Conservation (phyloP, 1,140 invertebrate species). For the Cryptotermes secundus region DNA sequence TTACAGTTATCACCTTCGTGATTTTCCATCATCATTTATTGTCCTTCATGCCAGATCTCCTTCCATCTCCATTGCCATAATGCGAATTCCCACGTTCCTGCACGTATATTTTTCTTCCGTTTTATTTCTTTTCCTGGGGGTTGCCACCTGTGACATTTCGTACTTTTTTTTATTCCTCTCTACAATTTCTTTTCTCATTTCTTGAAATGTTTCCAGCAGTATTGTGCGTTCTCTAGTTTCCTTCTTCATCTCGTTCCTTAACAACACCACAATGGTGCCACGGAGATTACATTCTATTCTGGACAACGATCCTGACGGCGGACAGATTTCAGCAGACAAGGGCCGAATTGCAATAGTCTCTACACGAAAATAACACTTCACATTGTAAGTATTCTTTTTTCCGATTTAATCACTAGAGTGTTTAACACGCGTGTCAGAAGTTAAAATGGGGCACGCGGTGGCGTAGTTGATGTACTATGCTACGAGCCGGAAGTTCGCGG, state of each 20-base stretch:
- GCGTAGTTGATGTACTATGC: no score
- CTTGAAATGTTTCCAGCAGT: neutral
- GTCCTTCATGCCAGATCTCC: neutral
- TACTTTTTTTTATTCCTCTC: neutral
- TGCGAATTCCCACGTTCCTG: neutral
- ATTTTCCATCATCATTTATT: neutral
- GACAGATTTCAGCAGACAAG: neutral
- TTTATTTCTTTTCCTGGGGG: neutral
- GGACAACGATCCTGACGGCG: neutral
- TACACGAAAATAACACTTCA: neutral
- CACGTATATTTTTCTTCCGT: neutral
- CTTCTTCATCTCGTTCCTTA: neutral
- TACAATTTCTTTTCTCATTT: conserved; percentile 5
- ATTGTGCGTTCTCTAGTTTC: neutral
- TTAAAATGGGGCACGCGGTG: no score
- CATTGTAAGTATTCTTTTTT: neutral
- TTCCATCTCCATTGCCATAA: conserved; percentile 16
- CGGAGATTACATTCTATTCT: conserved; percentile 5
- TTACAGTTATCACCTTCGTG: conserved; percentile 8
- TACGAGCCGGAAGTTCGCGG: no score
- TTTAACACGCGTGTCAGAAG: no score
- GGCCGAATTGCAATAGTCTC: neutral
- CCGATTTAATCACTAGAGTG: no score
- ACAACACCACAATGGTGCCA: neutral
- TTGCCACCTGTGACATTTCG: conserved; percentile 14